Conservation (phyloP, 2,888 invertebrate species). For the Venustoraphidia nigricollis region DNA sequence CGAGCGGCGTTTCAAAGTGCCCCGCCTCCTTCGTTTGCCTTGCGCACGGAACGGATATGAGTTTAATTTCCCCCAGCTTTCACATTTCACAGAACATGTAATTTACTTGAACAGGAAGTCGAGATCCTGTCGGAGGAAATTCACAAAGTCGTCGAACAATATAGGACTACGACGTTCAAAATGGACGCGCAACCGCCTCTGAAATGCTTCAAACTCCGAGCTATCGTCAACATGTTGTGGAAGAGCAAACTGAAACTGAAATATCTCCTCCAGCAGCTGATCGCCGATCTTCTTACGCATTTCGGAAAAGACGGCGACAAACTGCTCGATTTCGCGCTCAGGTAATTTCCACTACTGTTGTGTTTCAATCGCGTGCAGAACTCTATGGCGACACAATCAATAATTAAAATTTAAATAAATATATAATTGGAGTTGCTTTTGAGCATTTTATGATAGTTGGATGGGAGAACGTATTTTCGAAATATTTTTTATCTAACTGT, state of each 20-base stretch:
- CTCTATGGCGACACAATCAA: no score
- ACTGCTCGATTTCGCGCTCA: conserved; percentile 37
- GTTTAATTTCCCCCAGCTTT: no score
- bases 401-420: no score
- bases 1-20: no score
- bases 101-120: conserved; percentile 29
- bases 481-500: no score
- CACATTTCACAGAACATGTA: no score
- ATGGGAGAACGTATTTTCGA: no score
- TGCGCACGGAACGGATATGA: no score
- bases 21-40: no score
- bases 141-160: conserved; percentile 34
- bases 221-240: conserved; percentile 36
- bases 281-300: conserved; percentile 35
- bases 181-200: conserved; percentile 27
- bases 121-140: conserved; percentile 39
- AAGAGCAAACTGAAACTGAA: conserved; percentile 36
- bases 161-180: conserved; percentile 35
- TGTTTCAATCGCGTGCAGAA: no score
- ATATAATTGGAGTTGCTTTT: no score
- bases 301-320: conserved; percentile 41
- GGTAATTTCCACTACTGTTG: conserved; percentile 23
- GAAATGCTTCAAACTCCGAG: conserved; percentile 29
- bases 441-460: no score
- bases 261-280: conserved; percentile 36